Conservation (phyloP, 2,888 invertebrate genomes). For the Ctenicera cuprea region DNA sequence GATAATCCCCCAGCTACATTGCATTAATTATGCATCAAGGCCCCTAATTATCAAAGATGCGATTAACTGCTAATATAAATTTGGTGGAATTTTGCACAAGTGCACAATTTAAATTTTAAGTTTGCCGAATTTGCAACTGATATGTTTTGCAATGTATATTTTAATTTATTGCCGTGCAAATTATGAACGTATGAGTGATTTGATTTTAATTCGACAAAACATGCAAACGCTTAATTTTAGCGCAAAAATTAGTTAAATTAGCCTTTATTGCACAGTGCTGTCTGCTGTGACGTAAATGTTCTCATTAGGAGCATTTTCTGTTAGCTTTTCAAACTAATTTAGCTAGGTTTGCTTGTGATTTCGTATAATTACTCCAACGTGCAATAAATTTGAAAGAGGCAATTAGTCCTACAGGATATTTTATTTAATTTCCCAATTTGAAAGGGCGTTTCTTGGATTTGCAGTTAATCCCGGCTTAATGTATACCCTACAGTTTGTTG, state of each 20-base stretch:
- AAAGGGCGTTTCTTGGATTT: slow-evolving; percentile 18
- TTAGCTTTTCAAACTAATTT: slow-evolving; percentile 27
- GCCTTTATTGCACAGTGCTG: not conserved
- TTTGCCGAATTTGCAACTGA: too few relatives aligned
- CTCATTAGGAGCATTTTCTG: slow-evolving; percentile 23
- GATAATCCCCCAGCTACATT: slow-evolving; percentile 1
- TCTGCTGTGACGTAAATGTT: not conserved
- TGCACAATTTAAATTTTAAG: not conserved
- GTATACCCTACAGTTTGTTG: not conserved
- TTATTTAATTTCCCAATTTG: slow-evolving; percentile 26
- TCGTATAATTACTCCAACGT: slow-evolving; percentile 25
- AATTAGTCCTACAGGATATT: slow-evolving; percentile 23
- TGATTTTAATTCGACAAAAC: not conserved
- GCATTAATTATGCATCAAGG: slow-evolving; percentile 19
- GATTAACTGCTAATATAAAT: slow-evolving; percentile 26
- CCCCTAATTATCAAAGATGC: slow-evolving; percentile 25
- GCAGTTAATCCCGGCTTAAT: slow-evolving; percentile 14
- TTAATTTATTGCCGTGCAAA: too few relatives aligned
- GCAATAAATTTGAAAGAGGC: slow-evolving; percentile 32
- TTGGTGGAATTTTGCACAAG: not conserved
- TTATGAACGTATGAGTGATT: not conserved
- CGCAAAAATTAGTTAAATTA: not conserved
- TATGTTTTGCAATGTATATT: too few relatives aligned
- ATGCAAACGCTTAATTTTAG: not conserved
- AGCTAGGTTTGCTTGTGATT: slow-evolving; percentile 34